A percentile compares a stretch with the other conserved stretches of the same genome.
These are phyloP conservation scores for Hipposideros larvatus DNA, from an alignment of 2,797 vertebrate genomes.

Conservation along the genomic window DNA sequence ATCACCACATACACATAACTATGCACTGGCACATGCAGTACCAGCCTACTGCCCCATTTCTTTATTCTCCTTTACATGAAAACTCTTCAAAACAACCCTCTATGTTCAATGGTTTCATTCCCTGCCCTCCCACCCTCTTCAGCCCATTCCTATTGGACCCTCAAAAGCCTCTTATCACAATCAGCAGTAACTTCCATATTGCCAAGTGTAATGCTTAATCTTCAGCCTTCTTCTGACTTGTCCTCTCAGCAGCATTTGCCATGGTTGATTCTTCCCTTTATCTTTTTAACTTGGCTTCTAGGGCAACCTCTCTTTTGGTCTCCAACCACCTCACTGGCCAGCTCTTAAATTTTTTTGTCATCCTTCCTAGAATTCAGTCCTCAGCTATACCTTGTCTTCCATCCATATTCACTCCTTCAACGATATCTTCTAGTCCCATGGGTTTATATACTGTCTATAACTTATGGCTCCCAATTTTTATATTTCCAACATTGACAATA, in stretches of 20 bases:
- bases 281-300: not conserved
- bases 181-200: not conserved
- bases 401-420: not conserved
- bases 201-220: not conserved
- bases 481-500: not conserved
- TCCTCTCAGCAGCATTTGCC: not conserved
- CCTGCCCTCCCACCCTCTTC: not conserved
- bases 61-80: constrained; percentile 33
- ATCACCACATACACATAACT: not conserved
- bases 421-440: not conserved
- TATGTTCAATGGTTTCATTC: not conserved
- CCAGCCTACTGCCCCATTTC: not conserved
- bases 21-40: not conserved
- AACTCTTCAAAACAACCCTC: constrained; percentile 6
- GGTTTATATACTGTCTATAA: not conserved
- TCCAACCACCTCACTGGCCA: not conserved
- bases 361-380: not conserved
- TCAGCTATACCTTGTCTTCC: not conserved
- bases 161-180: not conserved
- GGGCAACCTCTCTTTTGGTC: not conserved
- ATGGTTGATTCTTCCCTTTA: not conserved
- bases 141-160: not conserved
- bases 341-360: not conserved
- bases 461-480: not conserved
- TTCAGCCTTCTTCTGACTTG: not conserved